phyloP scores from a whole-genome alignment of 1,140 invertebrate genomes.

The Battus philenor region DNA sequence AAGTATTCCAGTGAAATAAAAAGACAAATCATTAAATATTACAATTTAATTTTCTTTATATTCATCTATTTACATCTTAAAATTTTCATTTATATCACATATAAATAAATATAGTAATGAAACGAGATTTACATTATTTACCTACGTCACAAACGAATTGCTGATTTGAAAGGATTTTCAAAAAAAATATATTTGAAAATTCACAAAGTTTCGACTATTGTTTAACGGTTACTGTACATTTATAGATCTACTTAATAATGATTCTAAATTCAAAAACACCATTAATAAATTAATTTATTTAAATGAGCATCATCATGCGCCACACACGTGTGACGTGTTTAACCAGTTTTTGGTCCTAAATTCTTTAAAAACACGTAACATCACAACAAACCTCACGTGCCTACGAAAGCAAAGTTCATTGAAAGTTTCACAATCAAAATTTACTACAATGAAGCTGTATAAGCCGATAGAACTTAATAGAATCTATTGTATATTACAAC shows the following conservation, averaged over 20 bases:
- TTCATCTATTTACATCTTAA: constrained; percentile 13
- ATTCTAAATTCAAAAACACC: neutral
- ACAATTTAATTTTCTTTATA: constrained; percentile 3
- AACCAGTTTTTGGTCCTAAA: constrained; percentile 21
- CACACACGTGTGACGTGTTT: too few species aligned
- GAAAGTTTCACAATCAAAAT: neutral
- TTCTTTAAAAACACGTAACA: constrained; percentile 25
- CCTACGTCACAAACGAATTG: constrained; percentile 3
- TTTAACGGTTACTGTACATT: constrained; percentile 2
- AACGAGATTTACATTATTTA: neutral
- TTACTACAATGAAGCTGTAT: neutral
- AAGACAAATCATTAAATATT: constrained; percentile 8
- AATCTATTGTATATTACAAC: neutral
- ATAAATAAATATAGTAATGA: constrained; percentile 12
- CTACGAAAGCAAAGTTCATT: neutral
- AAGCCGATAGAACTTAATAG: neutral
- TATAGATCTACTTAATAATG: neutral
- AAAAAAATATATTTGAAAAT: neutral
- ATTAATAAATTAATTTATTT: neutral
- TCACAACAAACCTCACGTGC: neutral
- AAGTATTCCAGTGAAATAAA: neutral
- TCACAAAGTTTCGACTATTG: neutral
- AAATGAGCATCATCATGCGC: neutral
- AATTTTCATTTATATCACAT: constrained; percentile 11
- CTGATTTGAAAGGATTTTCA: neutral